phyloP scores from a whole-genome alignment of 2,888 invertebrate genomes.

The Hirtodrosophila histrioides region DNA sequence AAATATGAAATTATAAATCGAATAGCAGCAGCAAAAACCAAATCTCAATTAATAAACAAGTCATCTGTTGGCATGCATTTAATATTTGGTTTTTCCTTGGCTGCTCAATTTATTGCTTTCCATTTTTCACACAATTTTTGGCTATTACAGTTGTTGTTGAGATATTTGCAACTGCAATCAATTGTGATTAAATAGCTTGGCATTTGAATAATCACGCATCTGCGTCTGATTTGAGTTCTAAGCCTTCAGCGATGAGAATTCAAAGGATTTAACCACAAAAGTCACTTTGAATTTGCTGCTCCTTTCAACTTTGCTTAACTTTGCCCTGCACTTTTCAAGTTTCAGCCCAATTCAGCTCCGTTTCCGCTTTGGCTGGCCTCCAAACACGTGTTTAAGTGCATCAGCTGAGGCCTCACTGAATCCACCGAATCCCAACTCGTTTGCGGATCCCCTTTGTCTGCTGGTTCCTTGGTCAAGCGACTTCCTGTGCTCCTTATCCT shows the following conservation, averaged over 20 bases:
- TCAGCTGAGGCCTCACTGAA: not conserved
- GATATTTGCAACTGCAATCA: not conserved
- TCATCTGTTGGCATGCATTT: not conserved
- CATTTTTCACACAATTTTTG: conserved; percentile 6
- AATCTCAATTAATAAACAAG: conserved; percentile 34
- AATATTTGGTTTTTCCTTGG: conserved; percentile 3
- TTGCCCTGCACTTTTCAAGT: too few species aligned
- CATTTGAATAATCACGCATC: not conserved
- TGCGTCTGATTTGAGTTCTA: too few species aligned
- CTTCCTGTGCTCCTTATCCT: conserved; percentile 20
- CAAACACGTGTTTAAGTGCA: conserved; percentile 56
- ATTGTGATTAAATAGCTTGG: not conserved
- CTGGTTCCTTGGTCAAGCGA: conserved; percentile 49
- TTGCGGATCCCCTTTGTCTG: conserved; percentile 3
- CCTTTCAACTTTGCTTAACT: conserved; percentile 13
- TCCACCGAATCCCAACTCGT: conserved; percentile 1
- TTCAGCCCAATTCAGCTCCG: conserved; percentile 16
- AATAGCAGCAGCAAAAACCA: conserved; percentile 10
- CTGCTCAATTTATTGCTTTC: conserved; percentile 6
- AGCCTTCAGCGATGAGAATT: too few species aligned
- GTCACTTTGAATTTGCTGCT: conserved; percentile 6
- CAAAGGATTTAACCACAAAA: conserved; percentile 17
- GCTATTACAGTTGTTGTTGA: too few species aligned
- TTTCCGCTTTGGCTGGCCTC: conserved; percentile 14
- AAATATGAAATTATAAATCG: conserved; percentile 21